Evolutionary conservation across 2,888 invertebrate species (phyloP).

Genomic region (Drosophila cognata): DNA sequence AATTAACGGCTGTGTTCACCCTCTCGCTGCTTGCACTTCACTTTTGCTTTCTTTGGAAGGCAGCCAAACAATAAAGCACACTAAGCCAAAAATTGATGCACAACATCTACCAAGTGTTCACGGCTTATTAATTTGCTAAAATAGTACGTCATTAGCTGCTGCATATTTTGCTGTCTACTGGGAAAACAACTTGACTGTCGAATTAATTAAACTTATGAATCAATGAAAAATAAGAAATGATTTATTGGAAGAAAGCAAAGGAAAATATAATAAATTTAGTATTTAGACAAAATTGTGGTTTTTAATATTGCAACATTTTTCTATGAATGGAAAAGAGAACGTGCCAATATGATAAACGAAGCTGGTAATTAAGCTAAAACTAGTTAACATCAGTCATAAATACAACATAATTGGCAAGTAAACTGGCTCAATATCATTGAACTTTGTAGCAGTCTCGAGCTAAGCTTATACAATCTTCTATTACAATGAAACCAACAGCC

Average conservation of each 20-base stretch:
- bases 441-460: constrained; percentile 17
- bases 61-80: not conserved
- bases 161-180: constrained; percentile 11
- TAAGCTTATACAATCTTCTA: constrained; percentile 52
- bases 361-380: not conserved
- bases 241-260: not conserved
- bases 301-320: not conserved
- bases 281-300: not conserved
- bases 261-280: not conserved
- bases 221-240: not conserved
- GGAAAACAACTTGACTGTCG: constrained; percentile 14
- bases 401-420: not conserved
- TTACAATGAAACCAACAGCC: constrained; percentile 30
- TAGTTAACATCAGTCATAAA: not conserved
- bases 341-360: not conserved
- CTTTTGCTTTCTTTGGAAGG: constrained; percentile 26
- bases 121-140: constrained; percentile 45
- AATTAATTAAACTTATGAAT: constrained; percentile 7
- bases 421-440: constrained; percentile 59
- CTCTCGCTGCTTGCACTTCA: not conserved
- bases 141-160: constrained; percentile 21
- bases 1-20: constrained; percentile 10
- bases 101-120: constrained; percentile 20
- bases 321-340: not conserved
- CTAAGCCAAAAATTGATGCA: constrained; percentile 10